Evolutionary conservation across 2,888 invertebrate genomes (phyloP), one percentile per base, ranked within the genome.

Genomic region (Temnothorax unifasciatus): DNA sequence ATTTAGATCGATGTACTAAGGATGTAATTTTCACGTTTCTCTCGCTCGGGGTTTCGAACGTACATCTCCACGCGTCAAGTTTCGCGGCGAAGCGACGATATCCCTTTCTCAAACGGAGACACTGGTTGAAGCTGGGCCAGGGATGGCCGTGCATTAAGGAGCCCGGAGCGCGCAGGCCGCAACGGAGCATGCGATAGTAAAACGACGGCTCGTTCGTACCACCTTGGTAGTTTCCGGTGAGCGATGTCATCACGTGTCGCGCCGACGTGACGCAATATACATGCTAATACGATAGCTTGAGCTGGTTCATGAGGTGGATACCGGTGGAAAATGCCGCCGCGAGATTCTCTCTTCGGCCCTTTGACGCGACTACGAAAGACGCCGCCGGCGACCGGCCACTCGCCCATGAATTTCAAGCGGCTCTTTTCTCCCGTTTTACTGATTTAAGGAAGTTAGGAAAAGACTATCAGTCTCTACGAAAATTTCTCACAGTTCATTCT

Each of bases 211-310:
- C 52, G 75, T 73, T 38, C 52, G 75, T 73, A 69, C 71, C 57
- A 77, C 69, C 83, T 57, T 29, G 79, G 82, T 77, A 87, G 89
- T 85, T 91, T 85, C 87, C 84, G 84, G 66, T 71, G 69, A 81
- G 81, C 85, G 84, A 86, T 85, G 85, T 88, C 82, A 74, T 85
- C 87, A 38, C 83, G 83, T 87, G 86, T 87, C 86, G 85, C 81
- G 89, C 81, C 89, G 89, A 91, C 91, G 91, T 91, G 90, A 91
- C 85, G 91, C 89, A 91, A 91, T 91, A 91, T 91, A 91, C 91
- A 91, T 91, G 91, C 91, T 91, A 91, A 91, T 91, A 91, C 86
- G 87, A 84, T 85, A 89, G 89, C 88, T 89, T 76, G 82, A 74
- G 86, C 81, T 81, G 82, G 68, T 85, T 84, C 85, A 86, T 83